Conservation (phyloP, 2,888 invertebrate species). For the Perizoma affinitatum region DNA sequence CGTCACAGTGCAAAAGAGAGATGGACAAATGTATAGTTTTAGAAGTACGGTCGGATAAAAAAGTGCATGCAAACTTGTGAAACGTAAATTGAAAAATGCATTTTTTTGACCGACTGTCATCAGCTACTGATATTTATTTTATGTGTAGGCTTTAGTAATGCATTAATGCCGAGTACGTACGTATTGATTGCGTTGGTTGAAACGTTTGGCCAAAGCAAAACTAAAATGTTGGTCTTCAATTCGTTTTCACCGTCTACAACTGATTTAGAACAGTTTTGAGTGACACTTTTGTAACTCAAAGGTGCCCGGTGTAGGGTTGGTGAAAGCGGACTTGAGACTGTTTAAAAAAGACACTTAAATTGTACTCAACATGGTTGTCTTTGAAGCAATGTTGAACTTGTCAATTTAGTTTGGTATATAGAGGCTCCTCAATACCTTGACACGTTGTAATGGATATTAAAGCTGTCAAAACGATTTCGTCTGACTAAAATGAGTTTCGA, state of each 20-base stretch:
- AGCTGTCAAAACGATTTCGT: conserved; percentile 7
- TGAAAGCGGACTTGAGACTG: conserved; percentile 1
- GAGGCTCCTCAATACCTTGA: conserved; percentile 12
- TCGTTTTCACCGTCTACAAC: conserved; percentile 1
- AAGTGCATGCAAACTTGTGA: conserved; percentile 16
- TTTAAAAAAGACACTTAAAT: conserved; percentile 18
- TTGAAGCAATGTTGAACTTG: conserved; percentile 13
- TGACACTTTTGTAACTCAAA: conserved; percentile 7
- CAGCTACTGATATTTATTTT: conserved; percentile 17
- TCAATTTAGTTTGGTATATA: conserved; percentile 15
- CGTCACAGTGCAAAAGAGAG: conserved; percentile 17
- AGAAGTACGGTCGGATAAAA: conserved; percentile 15
- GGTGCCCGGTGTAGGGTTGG: background rate
- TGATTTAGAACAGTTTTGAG: background rate
- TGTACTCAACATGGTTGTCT: conserved; percentile 21
- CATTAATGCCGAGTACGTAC: conserved; percentile 23
- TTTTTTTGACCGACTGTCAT: conserved; percentile 10
- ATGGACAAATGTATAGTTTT: conserved; percentile 13
- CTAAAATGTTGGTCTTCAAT: background rate
- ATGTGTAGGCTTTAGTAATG: conserved; percentile 12
- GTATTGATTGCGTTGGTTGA: background rate
- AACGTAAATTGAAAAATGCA: conserved; percentile 18
- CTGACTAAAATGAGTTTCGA: conserved; percentile 6
- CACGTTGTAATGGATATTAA: conserved; percentile 5
- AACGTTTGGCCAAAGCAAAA: conserved; percentile 1